Conservation (phyloP, 2,113 vertebrate species). For the Forbesichthys agassizii region DNA sequence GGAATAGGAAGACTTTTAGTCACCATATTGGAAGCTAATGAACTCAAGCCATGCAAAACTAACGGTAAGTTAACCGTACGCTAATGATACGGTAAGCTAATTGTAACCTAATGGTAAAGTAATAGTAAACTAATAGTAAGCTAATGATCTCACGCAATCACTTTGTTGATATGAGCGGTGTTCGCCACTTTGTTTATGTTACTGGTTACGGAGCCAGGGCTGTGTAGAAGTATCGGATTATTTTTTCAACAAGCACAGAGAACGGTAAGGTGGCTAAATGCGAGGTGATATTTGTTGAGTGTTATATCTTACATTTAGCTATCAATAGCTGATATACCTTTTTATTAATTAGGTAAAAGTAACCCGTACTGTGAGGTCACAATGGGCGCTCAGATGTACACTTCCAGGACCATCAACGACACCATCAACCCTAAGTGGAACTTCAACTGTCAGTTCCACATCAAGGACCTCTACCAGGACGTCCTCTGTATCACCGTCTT, state of each 20-base stretch:
- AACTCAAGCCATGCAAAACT: slow-evolving; percentile 88
- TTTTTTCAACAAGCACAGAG: too few species aligned
- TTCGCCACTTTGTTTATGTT: too few species aligned
- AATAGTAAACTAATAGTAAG: too few species aligned
- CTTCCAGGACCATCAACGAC: slow-evolving; percentile 88
- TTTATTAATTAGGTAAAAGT: slow-evolving; percentile 82
- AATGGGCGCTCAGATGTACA: slow-evolving; percentile 93
- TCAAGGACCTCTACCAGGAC: slow-evolving; percentile 93
- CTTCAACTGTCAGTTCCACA: slow-evolving; percentile 97
- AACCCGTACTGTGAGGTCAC: slow-evolving; percentile 95
- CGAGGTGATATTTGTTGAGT: too few species aligned
- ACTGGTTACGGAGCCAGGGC: too few species aligned
- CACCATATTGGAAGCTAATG: slow-evolving; percentile 89
- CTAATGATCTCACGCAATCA: too few species aligned
- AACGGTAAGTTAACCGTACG: slow-evolving; percentile 76
- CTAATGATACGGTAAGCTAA: too few species aligned
- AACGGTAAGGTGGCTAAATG: too few species aligned
- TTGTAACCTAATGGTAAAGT: too few species aligned
- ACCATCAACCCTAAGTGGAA: slow-evolving; percentile 96
- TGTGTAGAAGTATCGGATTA: too few species aligned
- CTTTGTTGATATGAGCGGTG: too few species aligned
- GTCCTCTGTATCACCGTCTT: slow-evolving; percentile 93
- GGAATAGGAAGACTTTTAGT: slow-evolving; percentile 94
- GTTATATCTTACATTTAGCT: too few species aligned
- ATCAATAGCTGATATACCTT: neutral